These are phyloP conservation scores for Colinus virginianus DNA, from an alignment of 2,113 vertebrate species.

Conservation along the genomic window DNA sequence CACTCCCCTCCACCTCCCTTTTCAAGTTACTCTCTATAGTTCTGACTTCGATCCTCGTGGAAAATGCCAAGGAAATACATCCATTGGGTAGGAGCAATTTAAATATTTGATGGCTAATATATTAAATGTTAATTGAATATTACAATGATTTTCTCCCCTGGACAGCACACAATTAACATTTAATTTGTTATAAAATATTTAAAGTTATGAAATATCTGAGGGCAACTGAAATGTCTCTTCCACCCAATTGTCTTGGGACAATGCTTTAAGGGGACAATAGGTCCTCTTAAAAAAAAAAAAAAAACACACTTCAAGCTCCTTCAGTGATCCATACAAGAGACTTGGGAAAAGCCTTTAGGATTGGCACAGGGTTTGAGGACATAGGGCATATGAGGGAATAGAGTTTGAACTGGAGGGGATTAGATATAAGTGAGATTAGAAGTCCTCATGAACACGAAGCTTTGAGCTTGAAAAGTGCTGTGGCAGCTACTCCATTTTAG, in stretches of 20 bases:
- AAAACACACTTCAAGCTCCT: conserved; percentile 44
- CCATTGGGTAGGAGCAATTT: conserved; percentile 70
- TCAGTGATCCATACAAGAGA: conserved; percentile 17
- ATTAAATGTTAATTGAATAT: conserved; percentile 86
- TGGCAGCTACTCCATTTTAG: background rate
- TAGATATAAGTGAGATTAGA: background rate
- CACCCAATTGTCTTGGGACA: conserved; percentile 71
- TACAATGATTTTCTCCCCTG: conserved; percentile 77
- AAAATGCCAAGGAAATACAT: conserved; percentile 61
- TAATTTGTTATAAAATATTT: conserved; percentile 86
- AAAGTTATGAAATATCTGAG: conserved; percentile 82
- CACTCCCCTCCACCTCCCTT: background rate
- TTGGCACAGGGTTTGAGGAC: background rate
- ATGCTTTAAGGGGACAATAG: conserved; percentile 68
- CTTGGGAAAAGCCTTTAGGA: conserved; percentile 16
- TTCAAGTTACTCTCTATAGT: background rate
- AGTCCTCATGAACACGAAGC: background rate
- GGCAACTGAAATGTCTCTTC: conserved; percentile 77
- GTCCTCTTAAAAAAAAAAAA: background rate
- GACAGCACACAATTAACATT: conserved; percentile 85
- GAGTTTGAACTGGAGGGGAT: too few relatives aligned
- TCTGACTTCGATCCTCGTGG: background rate
- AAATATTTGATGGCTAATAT: conserved; percentile 87
- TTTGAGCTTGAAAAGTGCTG: background rate
- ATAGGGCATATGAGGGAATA: background rate